Conservation (phyloP, 2,888 invertebrate species). For the Drosophila vallismaia region DNA sequence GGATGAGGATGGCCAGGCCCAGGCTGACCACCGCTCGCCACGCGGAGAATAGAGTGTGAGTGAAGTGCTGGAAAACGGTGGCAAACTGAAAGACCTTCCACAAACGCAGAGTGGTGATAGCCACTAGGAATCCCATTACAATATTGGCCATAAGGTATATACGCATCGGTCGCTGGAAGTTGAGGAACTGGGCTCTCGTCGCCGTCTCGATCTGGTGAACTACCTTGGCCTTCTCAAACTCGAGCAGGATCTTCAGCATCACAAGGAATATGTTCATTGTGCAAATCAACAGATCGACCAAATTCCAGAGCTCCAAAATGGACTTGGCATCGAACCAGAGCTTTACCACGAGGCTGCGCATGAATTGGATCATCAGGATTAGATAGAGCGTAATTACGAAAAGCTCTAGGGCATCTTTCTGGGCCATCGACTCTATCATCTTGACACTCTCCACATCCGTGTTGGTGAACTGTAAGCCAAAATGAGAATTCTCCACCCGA, state of each 20-base stretch:
- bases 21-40: constrained; percentile 60
- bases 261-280: constrained; percentile 60
- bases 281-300: constrained; percentile 71
- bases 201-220: constrained; percentile 59
- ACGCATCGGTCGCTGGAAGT: constrained; percentile 71
- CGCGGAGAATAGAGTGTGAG: constrained; percentile 67
- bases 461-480: constrained; percentile 59
- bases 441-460: constrained; percentile 63
- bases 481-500: constrained; percentile 75
- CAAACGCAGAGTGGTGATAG: constrained; percentile 76
- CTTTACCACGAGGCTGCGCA: constrained; percentile 53
- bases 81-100: constrained; percentile 82
- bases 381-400: constrained; percentile 62
- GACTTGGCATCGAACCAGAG: constrained; percentile 58
- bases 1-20: constrained; percentile 60
- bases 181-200: constrained; percentile 72
- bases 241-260: constrained; percentile 47
- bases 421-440: constrained; percentile 67
- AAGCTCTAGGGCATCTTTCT: constrained; percentile 45
- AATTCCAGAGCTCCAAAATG: constrained; percentile 68
- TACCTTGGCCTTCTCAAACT: constrained; percentile 54
- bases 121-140: constrained; percentile 73
- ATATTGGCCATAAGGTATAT: constrained; percentile 56
- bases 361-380: constrained; percentile 64
- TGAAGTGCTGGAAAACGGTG: constrained; percentile 74